Conservation (phyloP, 2,797 vertebrate genomes). For the Paedocypris micromegethes region DNA sequence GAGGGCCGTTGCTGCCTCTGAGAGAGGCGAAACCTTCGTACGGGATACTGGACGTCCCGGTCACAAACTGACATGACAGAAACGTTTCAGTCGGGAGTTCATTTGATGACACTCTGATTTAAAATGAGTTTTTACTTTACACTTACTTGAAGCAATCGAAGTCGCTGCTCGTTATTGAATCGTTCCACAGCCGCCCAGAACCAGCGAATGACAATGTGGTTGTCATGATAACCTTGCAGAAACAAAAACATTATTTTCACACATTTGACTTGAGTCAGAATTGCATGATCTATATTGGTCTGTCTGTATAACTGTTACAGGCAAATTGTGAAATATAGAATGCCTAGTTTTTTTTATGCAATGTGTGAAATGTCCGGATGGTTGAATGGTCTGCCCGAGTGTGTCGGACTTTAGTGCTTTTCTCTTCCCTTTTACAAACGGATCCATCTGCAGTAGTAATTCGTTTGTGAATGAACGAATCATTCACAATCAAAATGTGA, state of each 20-base stretch:
- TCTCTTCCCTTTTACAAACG: no score
- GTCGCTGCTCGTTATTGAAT: slow-evolving; percentile 97
- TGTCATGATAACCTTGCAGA: slow-evolving; percentile 91
- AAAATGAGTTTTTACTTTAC: background rate
- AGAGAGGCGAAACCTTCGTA: slow-evolving; percentile 95
- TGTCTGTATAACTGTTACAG: no score
- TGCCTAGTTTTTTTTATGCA: no score
- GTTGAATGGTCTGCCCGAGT: no score
- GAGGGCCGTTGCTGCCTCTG: slow-evolving; percentile 90
- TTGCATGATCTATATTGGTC: no score
- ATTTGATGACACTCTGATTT: background rate
- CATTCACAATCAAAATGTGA: no score
- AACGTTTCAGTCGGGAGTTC: background rate
- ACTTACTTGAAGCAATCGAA: slow-evolving; percentile 87
- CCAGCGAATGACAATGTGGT: slow-evolving; percentile 98
- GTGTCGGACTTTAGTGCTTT: no score
- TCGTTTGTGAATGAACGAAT: no score
- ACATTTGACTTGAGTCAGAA: no score
- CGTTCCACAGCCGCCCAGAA: slow-evolving; percentile 98
- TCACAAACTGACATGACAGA: slow-evolving; percentile 78
- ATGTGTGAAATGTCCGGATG: no score
- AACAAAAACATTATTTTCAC: background rate
- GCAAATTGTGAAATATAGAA: no score
- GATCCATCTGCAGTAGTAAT: no score
- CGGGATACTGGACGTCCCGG: slow-evolving; percentile 93